Percentiles rank a stretch among this genome's conserved stretches.
These are phyloP conservation scores for Elephas maximus DNA, from an alignment of 2,113 vertebrate species.

Conservation along the genomic window DNA sequence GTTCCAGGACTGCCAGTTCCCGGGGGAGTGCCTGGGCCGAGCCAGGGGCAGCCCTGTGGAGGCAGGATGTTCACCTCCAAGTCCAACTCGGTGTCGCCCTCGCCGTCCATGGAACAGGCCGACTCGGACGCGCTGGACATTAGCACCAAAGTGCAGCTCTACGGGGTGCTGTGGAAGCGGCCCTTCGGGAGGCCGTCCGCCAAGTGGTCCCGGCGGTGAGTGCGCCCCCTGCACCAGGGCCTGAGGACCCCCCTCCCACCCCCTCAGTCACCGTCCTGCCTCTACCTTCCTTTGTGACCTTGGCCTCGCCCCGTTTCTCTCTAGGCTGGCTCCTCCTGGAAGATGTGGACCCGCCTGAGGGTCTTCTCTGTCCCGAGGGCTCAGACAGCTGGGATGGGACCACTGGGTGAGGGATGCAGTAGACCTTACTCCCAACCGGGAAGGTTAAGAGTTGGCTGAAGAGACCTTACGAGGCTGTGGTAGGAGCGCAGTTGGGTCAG, in stretches of 20 bases:
- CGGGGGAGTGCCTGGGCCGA: not conserved
- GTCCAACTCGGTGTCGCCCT: slow-evolving; percentile 90
- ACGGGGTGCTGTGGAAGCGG: slow-evolving; percentile 98
- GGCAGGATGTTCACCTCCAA: slow-evolving; percentile 91
- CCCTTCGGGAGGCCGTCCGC: slow-evolving; percentile 96
- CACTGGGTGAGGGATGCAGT: not conserved
- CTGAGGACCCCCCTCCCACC: not conserved
- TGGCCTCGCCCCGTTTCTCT: not conserved
- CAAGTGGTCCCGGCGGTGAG: slow-evolving; percentile 98
- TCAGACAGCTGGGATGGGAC: not conserved
- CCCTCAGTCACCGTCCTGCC: not conserved
- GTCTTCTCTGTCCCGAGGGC: not conserved
- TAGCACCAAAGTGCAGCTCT: slow-evolving; percentile 98
- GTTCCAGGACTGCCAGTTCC: not conserved
- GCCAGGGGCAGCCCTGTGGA: slow-evolving; percentile 32
- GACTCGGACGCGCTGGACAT: slow-evolving; percentile 95
- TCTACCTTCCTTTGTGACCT: slow-evolving; percentile 61
- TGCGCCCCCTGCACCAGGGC: not conserved
- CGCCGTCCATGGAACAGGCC: slow-evolving; percentile 95
- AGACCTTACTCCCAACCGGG: not conserved
- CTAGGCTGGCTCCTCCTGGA: not conserved
- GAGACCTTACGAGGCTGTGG: not conserved
- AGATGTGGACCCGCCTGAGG: not conserved
- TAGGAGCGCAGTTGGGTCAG: not conserved
- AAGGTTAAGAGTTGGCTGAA: not conserved